Conservation (phyloP, 2,113 vertebrate genomes). For the Cynopterus brachyotis region DNA sequence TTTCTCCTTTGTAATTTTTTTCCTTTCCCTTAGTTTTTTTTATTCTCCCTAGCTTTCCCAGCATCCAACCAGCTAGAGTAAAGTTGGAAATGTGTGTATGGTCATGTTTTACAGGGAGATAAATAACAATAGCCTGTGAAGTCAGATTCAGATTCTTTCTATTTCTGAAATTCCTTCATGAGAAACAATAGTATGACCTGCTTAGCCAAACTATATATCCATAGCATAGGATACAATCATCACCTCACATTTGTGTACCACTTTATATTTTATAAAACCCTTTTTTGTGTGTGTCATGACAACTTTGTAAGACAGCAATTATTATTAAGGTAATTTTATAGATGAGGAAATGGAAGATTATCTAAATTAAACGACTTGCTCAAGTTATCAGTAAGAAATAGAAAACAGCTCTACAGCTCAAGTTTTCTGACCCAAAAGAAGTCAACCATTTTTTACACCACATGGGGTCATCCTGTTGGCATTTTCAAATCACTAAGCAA, state of each 20-base stretch:
- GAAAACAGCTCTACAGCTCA: neutral
- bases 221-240: neutral
- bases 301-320: neutral
- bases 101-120: neutral
- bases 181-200: neutral
- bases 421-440: neutral
- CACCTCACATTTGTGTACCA: neutral
- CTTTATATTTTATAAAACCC: neutral
- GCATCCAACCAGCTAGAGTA: neutral
- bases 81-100: neutral
- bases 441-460: neutral
- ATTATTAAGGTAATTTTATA: neutral
- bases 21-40: neutral
- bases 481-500: neutral
- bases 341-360: neutral
- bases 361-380: neutral
- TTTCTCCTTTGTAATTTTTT: neutral
- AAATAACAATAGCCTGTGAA: neutral
- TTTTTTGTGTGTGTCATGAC: neutral
- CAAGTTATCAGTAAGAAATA: neutral
- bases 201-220: neutral
- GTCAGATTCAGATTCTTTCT: neutral
- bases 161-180: neutral
- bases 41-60: neutral
- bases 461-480: neutral